A percentile compares a stretch with the other conserved stretches of the same genome.
phyloP scores from a whole-genome alignment of 2,888 invertebrate species.

The Pollenia labialis region DNA sequence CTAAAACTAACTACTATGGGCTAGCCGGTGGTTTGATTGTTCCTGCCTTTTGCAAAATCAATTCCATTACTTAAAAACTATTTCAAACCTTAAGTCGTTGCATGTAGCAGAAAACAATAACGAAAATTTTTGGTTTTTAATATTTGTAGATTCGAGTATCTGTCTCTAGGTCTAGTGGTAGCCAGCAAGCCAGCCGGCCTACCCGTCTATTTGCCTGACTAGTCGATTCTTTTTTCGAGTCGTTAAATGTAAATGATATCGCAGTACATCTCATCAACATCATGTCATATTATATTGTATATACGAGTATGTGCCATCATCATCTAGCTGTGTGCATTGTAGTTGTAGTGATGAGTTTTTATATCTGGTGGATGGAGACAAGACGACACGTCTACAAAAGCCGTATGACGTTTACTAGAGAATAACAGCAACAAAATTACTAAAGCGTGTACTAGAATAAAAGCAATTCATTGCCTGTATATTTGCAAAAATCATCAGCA shows the following conservation, averaged over 20 bases:
- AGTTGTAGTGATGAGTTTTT: slow-evolving; percentile 32
- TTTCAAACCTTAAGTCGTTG: slow-evolving; percentile 58
- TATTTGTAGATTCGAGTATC: slow-evolving; percentile 26
- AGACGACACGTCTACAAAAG: slow-evolving; percentile 70
- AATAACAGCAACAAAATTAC: slow-evolving; percentile 50
- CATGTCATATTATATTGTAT: slow-evolving; percentile 41
- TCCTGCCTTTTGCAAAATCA: slow-evolving; percentile 39
- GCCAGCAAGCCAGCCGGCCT: slow-evolving; percentile 20
- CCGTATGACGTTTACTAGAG: slow-evolving; percentile 68
- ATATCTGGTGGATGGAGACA: slow-evolving; percentile 35
- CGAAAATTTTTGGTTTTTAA: slow-evolving; percentile 43
- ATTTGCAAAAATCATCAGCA: slow-evolving; percentile 2
- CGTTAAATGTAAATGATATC: slow-evolving; percentile 71
- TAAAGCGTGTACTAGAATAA: slow-evolving; percentile 58
- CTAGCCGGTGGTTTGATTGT: slow-evolving; percentile 14
- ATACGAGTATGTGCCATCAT: slow-evolving; percentile 12
- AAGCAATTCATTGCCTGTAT: slow-evolving; percentile 43
- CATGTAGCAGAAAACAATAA: slow-evolving; percentile 45
- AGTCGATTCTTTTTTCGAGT: slow-evolving; percentile 58
- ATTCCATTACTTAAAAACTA: slow-evolving; percentile 39
- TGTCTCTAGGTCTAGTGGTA: slow-evolving; percentile 30
- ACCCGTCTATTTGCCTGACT: slow-evolving; percentile 12
- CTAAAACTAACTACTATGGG: background rate
- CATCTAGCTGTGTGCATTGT: slow-evolving; percentile 26
- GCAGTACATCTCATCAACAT: slow-evolving; percentile 46